Base-by-base conservation (phyloP, 2,797 vertebrate genomes). In the Discoglossus pictus region DNA sequence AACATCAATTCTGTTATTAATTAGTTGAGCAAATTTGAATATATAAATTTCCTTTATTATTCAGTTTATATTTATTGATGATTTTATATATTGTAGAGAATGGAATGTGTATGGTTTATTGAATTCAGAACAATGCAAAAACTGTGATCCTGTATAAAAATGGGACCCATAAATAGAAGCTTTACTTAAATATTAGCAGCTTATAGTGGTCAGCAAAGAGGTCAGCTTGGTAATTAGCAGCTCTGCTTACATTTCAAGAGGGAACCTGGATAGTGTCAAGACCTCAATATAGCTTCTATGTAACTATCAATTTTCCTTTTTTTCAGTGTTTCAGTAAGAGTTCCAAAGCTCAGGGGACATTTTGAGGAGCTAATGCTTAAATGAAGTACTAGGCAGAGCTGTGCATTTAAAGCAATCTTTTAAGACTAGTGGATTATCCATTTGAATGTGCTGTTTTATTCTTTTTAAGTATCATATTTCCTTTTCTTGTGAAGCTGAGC, bases 181-280 rank as follows among this genome's bases (percentile, higher is more conserved):
- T 8, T 31, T 31, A 31, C 27, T 68, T 56, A 63, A 66, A 55
- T 54, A 40, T 36, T 16, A 65, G 63, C 68, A 65, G 78, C 35
- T 46, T 75, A 68, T 53, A 65, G 56, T 48, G 81, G 76, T 76
- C 76, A 62, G 74, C 75, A 74, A 72, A 77, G 79, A 81, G 81
- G 79, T 81, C 79, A 82, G 75, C 50, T 55, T 74, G 76, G 78
- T 75, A 84, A 84, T 84, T 82, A 82, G 78, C 75, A 61, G 74
- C 65, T 73, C 76, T 77, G 82, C 79, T 79, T 79, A 78, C 76
- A 79, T 75, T 76, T 79, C 77, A 42, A 79, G 75, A 77, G 74
- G 75, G 68, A 75, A 76, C 74, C 65, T 67, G 59, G 77, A 67
- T 81, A 72, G 73, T 78, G 82, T 81, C 80, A 79, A 77, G 81